Base-by-base conservation (phyloP, 1,140 invertebrate genomes). In the Anthonomus grandis region DNA sequence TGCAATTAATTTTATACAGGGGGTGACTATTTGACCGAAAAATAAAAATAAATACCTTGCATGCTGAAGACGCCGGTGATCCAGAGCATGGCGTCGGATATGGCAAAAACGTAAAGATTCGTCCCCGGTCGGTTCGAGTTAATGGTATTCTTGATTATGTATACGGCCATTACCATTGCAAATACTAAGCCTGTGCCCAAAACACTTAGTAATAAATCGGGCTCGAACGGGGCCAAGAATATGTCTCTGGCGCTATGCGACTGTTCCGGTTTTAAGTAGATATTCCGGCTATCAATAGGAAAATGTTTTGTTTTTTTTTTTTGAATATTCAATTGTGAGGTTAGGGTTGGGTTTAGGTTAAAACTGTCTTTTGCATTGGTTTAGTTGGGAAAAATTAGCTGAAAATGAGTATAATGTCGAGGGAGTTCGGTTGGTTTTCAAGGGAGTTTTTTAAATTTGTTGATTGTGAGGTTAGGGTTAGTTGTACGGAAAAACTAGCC, bases 211-310 rank as follows among this genome's bases (percentile, higher is more conserved):
- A 83, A 53, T 12, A 84, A 66, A 10, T 73, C 73, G 6, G 72
- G 71, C 54, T 78, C 81, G 56, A 85, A 85, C 0, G 83, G 82
- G 21, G 79, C 77, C 13, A 83, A 51, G 66, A 83, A 85, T 70
- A 85, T 83, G 55, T 85, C 80, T 2, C 80, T 74, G 17, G 81
- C 78, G 8, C 78, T 77, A 6, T 79, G 78, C 2, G 78, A 79
- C 48, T 81, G 78, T 60, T 82, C 75, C 8, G 81, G 81, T 21
- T 80, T 77, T 37, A 83, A 81, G 60, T 83, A 85, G 59, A 84
- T 82, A 38, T 83, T 83, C 60, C 78, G 79, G 74, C 82, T 84
- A 36, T n/a, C n/a, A n/a, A n/a, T n/a, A n/a, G n/a, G n/a, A n/a
- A n/a, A n/a, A n/a, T n/a, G n/a, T n/a, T n/a, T n/a, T n/a, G n/a